A percentile compares a stretch with the other conserved stretches of the same genome.
Conservation (phyloP, 2,113 vertebrate species). For the Colaptes auratus region DNA sequence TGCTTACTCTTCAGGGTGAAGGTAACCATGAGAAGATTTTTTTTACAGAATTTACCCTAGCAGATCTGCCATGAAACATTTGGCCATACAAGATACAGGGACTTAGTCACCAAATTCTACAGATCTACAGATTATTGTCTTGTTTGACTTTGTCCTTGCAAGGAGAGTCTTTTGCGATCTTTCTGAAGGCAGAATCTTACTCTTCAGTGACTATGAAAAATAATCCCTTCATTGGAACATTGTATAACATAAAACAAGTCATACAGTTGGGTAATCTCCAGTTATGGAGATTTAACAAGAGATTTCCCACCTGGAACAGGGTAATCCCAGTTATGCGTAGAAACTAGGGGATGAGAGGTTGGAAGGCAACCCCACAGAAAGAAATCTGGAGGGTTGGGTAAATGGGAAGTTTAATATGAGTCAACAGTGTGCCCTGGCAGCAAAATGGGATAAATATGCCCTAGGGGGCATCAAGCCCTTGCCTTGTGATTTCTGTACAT, state of each 20-base stretch:
- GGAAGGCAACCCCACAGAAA: neutral
- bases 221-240: neutral
- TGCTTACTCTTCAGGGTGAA: neutral
- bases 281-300: neutral
- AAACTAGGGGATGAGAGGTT: rapidly evolving
- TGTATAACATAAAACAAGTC: neutral
- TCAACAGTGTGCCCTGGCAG: neutral
- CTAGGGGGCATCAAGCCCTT: neutral
- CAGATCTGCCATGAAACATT: neutral
- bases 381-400: rapidly evolving
- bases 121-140: neutral
- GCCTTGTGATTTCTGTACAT: neutral
- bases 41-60: neutral
- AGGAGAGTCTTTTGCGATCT: neutral
- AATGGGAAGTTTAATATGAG: neutral
- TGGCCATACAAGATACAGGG: neutral
- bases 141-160: neutral
- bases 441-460: rapidly evolving
- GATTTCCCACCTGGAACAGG: neutral
- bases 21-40: neutral
- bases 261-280: neutral
- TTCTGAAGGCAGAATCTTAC: neutral
- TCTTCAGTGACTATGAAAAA: neutral
- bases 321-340: neutral
- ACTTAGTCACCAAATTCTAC: rapidly evolving